These are phyloP conservation scores for Mythimna lalbum DNA, from an alignment of 2,888 invertebrate species.

Conservation along the genomic window DNA sequence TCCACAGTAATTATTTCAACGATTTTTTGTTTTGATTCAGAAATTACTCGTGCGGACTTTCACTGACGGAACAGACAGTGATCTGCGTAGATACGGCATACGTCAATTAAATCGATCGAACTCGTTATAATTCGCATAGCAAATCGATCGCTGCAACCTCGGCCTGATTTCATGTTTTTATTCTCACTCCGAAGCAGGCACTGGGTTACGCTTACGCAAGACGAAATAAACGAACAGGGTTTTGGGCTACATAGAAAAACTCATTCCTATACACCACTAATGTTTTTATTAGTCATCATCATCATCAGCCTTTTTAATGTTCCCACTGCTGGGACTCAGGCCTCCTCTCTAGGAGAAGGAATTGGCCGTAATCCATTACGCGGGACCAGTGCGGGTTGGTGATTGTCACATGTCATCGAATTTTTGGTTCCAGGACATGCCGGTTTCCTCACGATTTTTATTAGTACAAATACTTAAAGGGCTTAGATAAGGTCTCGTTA, in stretches of 20 bases:
- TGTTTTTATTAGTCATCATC: no score
- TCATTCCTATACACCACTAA: no score
- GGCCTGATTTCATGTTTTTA: constrained; percentile 70
- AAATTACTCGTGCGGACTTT: constrained; percentile 47
- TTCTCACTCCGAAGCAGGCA: constrained; percentile 52
- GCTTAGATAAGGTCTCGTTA: no score
- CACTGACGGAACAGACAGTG: constrained; percentile 38
- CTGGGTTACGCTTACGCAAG: constrained; percentile 41
- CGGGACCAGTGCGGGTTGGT: no score
- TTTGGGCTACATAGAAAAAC: constrained; percentile 4
- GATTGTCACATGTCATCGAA: no score
- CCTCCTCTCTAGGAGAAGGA: no score
- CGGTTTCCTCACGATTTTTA: no score
- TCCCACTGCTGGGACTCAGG: no score
- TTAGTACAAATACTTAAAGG: no score
- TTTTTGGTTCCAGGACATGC: no score
- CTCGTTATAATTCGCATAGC: constrained; percentile 64
- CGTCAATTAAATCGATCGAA: constrained; percentile 57
- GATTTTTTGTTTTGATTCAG: constrained; percentile 30
- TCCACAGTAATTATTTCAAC: constrained; percentile 20
- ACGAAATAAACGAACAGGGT: constrained; percentile 39
- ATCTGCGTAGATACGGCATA: constrained; percentile 31
- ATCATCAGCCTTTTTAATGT: no score
- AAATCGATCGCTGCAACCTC: constrained; percentile 65
- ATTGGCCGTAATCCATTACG: no score